Evolutionary conservation across 2,888 invertebrate species (phyloP).

Genomic region (Caenorhabditis japonica): DNA sequence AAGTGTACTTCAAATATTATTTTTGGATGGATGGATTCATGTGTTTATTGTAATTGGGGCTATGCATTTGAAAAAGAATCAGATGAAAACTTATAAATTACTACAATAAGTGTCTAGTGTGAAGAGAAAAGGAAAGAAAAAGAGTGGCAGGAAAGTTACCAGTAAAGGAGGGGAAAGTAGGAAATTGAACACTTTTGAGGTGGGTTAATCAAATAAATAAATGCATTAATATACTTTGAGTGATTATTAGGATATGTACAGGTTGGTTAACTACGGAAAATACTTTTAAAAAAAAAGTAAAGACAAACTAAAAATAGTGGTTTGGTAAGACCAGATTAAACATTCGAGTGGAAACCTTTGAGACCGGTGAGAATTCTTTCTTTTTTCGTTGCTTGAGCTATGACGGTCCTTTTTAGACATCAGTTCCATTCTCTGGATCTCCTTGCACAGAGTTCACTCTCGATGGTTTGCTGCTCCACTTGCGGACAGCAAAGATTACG

Average conservation of each 20-base stretch:
- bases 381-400: too few species aligned
- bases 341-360: conserved; percentile 15
- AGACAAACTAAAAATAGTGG: conserved; percentile 5
- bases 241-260: conserved; percentile 29
- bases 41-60: conserved; percentile 30
- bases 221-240: conserved; percentile 15
- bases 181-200: not conserved
- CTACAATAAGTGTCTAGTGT: conserved; percentile 40
- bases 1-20: conserved; percentile 31
- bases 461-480: conserved; percentile 64
- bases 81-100: conserved; percentile 32
- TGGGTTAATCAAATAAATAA: conserved; percentile 29
- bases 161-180: conserved; percentile 9
- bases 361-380: conserved; percentile 33
- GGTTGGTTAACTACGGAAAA: not conserved
- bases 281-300: not conserved
- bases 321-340: conserved; percentile 28
- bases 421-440: conserved; percentile 60
- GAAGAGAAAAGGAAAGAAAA: conserved; percentile 1
- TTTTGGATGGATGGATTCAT: conserved; percentile 8
- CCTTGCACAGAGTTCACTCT: conserved; percentile 62
- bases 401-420: conserved; percentile 39
- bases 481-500: conserved; percentile 55
- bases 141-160: conserved; percentile 35
- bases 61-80: conserved; percentile 5